A percentile compares a stretch with the other conserved stretches of the same genome.
phyloP scores from a whole-genome alignment of 1,140 invertebrate species.

The Drosophila parvula region DNA sequence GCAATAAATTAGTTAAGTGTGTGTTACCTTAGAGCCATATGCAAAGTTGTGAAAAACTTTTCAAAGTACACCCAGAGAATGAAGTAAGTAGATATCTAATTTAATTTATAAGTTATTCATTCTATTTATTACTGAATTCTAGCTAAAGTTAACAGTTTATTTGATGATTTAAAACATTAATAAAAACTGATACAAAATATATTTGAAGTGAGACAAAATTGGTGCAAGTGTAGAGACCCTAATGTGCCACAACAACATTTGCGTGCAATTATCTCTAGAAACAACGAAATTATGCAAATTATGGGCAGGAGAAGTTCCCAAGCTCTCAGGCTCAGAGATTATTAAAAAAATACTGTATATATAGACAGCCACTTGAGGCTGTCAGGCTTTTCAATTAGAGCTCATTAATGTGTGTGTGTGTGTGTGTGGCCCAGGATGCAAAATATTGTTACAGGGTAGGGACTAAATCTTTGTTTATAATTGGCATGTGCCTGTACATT shows the following conservation, averaged over 20 bases:
- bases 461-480: conserved; percentile 61
- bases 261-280: conserved; percentile 11
- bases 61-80: neutral
- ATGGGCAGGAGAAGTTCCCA: neutral
- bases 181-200: neutral
- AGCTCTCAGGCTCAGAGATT: neutral
- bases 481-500: conserved; percentile 38
- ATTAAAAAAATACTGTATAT: conserved; percentile 2
- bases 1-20: neutral
- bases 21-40: neutral
- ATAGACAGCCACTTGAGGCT: conserved; percentile 2
- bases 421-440: conserved; percentile 12
- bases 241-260: conserved; percentile 10
- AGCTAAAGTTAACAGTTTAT: no score
- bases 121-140: no score
- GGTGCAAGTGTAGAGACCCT: neutral
- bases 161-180: no score
- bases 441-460: conserved; percentile 4
- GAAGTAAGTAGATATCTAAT: no score
- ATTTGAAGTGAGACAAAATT: neutral
- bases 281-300: conserved; percentile 20
- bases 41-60: no score
- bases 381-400: conserved; percentile 27
- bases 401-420: conserved; percentile 61
- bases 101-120: no score